Base-by-base conservation (phyloP, 2,888 invertebrate genomes). In the Acrobasis consociella region DNA sequence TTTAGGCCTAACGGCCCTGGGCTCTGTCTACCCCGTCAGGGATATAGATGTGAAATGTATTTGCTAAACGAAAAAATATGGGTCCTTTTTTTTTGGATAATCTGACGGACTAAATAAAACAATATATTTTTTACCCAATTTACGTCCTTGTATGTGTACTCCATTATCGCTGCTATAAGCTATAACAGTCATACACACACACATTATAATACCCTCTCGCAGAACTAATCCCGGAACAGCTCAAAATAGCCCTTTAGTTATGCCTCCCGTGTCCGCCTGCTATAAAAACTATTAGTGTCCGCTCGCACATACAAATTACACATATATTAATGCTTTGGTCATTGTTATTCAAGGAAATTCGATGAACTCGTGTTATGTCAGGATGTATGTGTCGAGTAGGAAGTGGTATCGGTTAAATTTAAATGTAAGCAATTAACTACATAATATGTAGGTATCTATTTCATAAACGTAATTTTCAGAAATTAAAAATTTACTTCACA, bases 261-360 rank as follows among this genome's bases (percentile, higher is more conserved):
- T 85, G 76, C 85, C 70, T 69, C 63, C 39, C 69, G 70, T 69
- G 77, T 68, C 58, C 64, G 70, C 64, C 72, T 74, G 76, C 73
- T 72, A 74, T 64, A 51, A 37, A 51, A 60, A 39, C 51, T 39
- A 61, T 62, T 49, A 55, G 38, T n/a, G 49, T 39, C 42, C 62
- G 13, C 8, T 13, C 42, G 58, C 67, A 68, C 76, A 80, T 81
- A 82, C 77, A 75, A 80, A 80, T 75, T 66, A 76, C 71, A 66
- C 63, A 64, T 71, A 64, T 71, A 69, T 67, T 65, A 59, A 53
- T 66, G 72, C 73, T 67, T 65, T 65, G 63, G 63, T 55, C 65
- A 74, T 81, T 79, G 72, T 74, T 75, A 78, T 85, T 83, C 84
- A 85, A 83, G 85, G 85, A 79, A 80, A 83, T 73, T 66, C 82